Percentiles rank a stretch among this genome's conserved stretches.
Conservation (phyloP, 2,797 vertebrate species). For the Sparus aurata region DNA sequence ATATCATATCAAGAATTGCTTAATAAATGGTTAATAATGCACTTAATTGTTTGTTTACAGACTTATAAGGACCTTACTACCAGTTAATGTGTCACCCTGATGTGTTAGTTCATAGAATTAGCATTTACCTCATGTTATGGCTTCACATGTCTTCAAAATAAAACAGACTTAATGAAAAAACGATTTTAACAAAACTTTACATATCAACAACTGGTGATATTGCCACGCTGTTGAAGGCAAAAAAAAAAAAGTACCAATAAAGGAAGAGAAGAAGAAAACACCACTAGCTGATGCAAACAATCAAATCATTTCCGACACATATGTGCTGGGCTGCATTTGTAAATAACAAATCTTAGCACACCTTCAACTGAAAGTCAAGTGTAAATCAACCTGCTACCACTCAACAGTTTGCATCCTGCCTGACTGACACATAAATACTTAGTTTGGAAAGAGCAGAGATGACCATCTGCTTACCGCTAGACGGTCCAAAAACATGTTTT, state of each 20-base stretch:
- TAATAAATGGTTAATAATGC: too few species aligned
- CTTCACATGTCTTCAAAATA: background rate
- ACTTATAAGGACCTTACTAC: too few species aligned
- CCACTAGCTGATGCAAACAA: background rate
- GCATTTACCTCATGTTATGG: background rate
- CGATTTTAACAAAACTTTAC: background rate
- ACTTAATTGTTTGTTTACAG: too few species aligned
- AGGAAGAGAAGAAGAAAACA: background rate
- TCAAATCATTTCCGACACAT: too few species aligned
- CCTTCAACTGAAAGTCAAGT: slow-evolving; percentile 22
- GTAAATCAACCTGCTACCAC: slow-evolving; percentile 19
- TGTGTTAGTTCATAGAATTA: background rate
- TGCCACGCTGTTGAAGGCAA: background rate
- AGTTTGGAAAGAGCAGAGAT: slow-evolving; percentile 44
- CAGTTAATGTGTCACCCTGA: too few species aligned
- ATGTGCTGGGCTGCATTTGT: background rate
- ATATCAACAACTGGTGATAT: background rate
- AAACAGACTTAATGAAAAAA: background rate
- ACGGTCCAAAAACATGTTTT: slow-evolving; percentile 49
- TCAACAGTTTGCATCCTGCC: slow-evolving; percentile 21
- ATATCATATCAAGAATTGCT: too few species aligned
- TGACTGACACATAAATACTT: slow-evolving; percentile 44
- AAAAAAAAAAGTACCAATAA: slow-evolving; percentile 2
- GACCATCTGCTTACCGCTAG: slow-evolving; percentile 61
- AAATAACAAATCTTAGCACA: background rate